These are phyloP conservation scores for Euphonia xanthogaster DNA, from an alignment of 2,797 vertebrate species.

Conservation along the genomic window DNA sequence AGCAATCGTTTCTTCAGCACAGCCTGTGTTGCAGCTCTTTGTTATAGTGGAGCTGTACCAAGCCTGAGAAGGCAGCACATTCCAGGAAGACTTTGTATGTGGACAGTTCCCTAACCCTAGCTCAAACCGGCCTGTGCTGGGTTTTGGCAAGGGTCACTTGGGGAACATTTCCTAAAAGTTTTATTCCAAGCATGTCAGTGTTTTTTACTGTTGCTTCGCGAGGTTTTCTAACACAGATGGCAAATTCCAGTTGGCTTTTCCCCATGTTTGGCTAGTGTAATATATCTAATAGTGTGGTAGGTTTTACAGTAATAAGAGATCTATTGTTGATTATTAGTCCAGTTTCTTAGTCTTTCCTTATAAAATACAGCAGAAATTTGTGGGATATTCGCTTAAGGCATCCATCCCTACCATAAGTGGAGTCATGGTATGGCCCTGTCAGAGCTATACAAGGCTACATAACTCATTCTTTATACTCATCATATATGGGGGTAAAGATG, in stretches of 20 bases:
- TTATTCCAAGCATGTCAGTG: background rate
- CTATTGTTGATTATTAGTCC: background rate
- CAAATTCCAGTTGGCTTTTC: background rate
- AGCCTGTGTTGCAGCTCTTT: background rate
- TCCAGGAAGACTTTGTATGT: background rate
- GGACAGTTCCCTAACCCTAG: background rate
- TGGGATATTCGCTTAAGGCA: background rate
- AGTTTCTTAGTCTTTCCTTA: background rate
- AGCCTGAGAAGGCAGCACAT: background rate
- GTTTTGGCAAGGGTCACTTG: background rate
- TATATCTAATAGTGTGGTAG: background rate
- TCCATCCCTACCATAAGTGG: background rate
- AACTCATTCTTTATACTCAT: background rate
- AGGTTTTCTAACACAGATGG: background rate
- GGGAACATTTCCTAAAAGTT: background rate
- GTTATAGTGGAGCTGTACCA: background rate
- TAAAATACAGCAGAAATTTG: background rate
- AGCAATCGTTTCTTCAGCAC: background rate
- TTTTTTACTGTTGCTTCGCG: background rate
- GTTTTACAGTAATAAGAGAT: background rate
- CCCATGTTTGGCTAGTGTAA: background rate
- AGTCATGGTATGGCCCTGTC: rapidly evolving
- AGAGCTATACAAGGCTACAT: background rate
- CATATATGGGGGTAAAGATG: background rate
- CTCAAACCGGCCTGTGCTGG: background rate